Conservation (phyloP, 1,140 invertebrate species). For the Pseudoatta argentina region DNA sequence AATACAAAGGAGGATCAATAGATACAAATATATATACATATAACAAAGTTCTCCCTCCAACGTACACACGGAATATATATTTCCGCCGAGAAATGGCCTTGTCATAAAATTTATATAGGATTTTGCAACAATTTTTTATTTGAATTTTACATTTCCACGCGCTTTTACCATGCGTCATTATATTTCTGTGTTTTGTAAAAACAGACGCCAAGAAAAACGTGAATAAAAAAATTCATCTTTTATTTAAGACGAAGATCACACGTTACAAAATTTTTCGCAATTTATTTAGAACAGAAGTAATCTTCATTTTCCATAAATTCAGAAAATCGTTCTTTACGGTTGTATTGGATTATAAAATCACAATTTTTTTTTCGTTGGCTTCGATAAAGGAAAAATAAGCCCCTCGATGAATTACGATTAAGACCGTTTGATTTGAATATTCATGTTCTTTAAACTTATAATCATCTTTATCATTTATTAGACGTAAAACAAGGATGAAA, state of each 20-base stretch:
- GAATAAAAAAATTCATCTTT: background rate
- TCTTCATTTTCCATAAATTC: background rate
- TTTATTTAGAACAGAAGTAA: background rate
- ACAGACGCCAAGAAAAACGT: background rate
- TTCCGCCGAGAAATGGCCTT: background rate
- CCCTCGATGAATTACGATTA: background rate
- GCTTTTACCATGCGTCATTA: background rate
- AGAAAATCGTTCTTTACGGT: background rate
- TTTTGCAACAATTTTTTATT: background rate
- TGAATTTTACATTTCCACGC: background rate
- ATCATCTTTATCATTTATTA: no score
- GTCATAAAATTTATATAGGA: background rate
- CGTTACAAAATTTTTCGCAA: background rate
- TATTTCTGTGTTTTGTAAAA: background rate
- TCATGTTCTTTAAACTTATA: no score
- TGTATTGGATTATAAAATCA: background rate
- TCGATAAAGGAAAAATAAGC: background rate
- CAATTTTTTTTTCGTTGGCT: background rate
- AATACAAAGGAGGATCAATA: conserved; percentile 47
- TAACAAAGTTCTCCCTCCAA: conserved; percentile 8
- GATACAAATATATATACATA: conserved; percentile 28
- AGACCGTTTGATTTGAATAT: no score
- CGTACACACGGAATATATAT: background rate
- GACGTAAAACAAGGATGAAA: no score
- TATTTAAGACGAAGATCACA: background rate